phyloP scores from a whole-genome alignment of 2,888 invertebrate species.

The Idaea aversata region DNA sequence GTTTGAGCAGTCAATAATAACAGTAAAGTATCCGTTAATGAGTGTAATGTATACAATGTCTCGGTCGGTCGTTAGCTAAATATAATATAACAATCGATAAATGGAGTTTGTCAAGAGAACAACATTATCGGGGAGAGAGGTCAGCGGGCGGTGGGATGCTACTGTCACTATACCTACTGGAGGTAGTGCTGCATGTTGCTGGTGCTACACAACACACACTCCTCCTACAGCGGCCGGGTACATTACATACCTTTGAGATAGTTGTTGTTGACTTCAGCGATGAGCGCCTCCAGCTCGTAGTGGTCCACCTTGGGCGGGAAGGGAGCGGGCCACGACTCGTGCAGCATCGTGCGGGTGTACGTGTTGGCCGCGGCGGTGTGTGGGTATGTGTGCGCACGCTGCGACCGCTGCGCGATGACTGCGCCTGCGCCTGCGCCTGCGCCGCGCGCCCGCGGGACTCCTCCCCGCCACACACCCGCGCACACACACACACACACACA shows the following conservation, averaged over 20 bases:
- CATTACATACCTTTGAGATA: conserved; percentile 54
- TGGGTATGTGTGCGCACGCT: conserved; percentile 35
- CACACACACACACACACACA: conserved; percentile 21
- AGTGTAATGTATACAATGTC: conserved; percentile 20
- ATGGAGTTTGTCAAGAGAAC: too few species aligned
- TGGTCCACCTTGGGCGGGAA: conserved; percentile 53
- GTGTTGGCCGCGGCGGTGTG: conserved; percentile 8
- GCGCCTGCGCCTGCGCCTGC: conserved; percentile 7
- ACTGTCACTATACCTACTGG: background rate
- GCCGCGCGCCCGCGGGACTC: conserved; percentile 20
- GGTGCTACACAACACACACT: too few species aligned
- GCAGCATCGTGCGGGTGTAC: conserved; percentile 38
- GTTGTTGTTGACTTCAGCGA: conserved; percentile 69
- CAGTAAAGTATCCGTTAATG: conserved; percentile 12
- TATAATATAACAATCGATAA: too few species aligned
- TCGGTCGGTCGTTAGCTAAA: background rate
- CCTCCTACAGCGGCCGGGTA: background rate
- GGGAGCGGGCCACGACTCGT: conserved; percentile 59
- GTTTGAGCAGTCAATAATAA: background rate
- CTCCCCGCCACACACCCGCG: conserved; percentile 33
- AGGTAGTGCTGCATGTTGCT: too few species aligned
- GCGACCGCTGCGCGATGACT: conserved; percentile 34
- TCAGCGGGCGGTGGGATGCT: background rate
- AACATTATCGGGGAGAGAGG: background rate
- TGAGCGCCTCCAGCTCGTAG: conserved; percentile 62